Evolutionary conservation across 2,113 vertebrate species (phyloP).

Genomic region (Cyanoliseus patagonus): DNA sequence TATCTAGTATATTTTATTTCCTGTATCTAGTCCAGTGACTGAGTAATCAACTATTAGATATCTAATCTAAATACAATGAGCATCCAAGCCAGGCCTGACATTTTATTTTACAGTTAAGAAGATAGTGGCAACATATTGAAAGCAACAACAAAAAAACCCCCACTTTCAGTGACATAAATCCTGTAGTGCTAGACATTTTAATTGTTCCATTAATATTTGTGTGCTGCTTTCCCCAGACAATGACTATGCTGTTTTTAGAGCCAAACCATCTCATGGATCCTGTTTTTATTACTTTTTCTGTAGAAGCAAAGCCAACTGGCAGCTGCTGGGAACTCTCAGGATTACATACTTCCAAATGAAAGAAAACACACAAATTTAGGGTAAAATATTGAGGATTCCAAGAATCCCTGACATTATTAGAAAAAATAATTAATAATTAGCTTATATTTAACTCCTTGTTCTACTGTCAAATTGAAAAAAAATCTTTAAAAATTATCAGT

Average conservation of each 20-base stretch:
- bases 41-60: not conserved
- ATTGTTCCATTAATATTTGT: not conserved
- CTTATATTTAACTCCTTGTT: not conserved
- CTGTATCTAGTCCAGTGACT: not conserved
- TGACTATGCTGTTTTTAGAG: not conserved
- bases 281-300: not conserved
- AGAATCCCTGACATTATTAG: not conserved
- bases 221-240: not conserved
- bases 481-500: not conserved
- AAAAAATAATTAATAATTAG: not conserved
- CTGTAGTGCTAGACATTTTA: not conserved
- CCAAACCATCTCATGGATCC: not conserved
- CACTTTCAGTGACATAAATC: not conserved
- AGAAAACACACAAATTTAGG: not conserved
- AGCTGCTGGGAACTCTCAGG: not conserved
- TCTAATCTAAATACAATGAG: not conserved
- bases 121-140: not conserved
- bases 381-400: not conserved
- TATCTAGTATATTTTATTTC: not conserved
- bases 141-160: not conserved
- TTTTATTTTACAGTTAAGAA: not conserved
- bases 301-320: not conserved
- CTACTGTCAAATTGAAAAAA: not conserved
- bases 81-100: not conserved
- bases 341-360: not conserved